Evolutionary conservation across 2,888 invertebrate genomes (phyloP).

Genomic region (Andrena trimmerana): DNA sequence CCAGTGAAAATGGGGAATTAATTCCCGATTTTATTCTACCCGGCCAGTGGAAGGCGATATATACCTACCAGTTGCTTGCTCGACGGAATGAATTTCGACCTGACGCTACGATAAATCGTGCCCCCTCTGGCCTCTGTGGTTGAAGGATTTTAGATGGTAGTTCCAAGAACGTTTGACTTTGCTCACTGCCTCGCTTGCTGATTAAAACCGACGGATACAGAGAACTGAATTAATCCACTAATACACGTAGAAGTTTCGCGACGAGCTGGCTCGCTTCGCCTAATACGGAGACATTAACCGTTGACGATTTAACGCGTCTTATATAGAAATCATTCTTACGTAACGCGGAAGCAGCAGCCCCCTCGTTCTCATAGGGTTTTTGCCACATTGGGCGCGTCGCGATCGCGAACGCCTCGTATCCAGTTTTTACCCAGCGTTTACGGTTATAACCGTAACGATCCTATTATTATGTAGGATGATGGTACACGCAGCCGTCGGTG

Average conservation of each 20-base stretch:
- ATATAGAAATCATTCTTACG: too few relatives aligned
- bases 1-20: conserved; percentile 38
- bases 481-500: not conserved
- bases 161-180: not conserved
- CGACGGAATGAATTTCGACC: not conserved
- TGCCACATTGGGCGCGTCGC: not conserved
- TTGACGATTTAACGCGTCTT: too few relatives aligned
- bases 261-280: not conserved
- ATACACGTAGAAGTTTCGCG: not conserved
- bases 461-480: conserved; percentile 31
- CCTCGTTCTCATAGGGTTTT: conserved; percentile 12
- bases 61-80: not conserved
- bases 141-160: not conserved
- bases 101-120: not conserved
- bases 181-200: not conserved
- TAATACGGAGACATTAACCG: too few relatives aligned
- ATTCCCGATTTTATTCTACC: conserved; percentile 41
- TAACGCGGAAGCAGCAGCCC: not conserved
- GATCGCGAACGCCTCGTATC: conserved; percentile 5
- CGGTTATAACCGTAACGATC: conserved; percentile 31
- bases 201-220: too few relatives aligned
- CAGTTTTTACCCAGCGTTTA: conserved; percentile 38
- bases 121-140: not conserved
- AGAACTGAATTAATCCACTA: not conserved
- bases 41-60: not conserved